Base-by-base conservation (phyloP, 2,888 invertebrate genomes). In the Cheilosia impressa region DNA sequence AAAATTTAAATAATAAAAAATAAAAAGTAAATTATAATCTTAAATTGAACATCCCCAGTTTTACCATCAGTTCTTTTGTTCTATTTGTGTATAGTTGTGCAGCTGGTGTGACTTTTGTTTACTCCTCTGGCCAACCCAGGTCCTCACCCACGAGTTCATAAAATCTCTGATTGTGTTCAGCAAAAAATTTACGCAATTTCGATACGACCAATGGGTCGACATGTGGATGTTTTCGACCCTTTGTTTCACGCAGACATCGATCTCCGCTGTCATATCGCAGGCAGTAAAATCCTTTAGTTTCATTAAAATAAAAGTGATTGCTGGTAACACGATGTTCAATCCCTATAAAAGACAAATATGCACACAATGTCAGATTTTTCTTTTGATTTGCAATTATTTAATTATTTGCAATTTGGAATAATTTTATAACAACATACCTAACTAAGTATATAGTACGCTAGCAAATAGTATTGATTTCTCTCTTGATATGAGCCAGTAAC, bases 271-370 rank as follows among this genome's bases (percentile, higher is more conserved):
- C 96, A 93, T 97, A 95, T 90, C 97, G 93, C 90, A 97, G 93
- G 92, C 99, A 99, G 93, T 97, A 99, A 93, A 99, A 98, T 81
- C 99, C 98, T 92, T 98, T 98, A 17, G 98, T 98, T 93, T 96
- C 96, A 93, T 99, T 99, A 93, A 98, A 99, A 93, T 98, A 98
- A 93, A 99, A 97, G 93, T 98, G 97, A 91, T 96, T 96, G 89
- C 95, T 94, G 71, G 95, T 95, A 88, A 97, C 95, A 63, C 94
- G 93, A 87, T 92, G 92, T 87, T 92, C 92, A 66, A 92, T 91
- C 88, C 92, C 92, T 92, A 82, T 17, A 66, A 75, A 69, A 50
- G 27, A 73, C 55, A 38, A 38, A 41, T 1, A 41, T 1, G 19
- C 24, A 34, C 43, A 10, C 43, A 31, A 45, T 41, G 0, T 22